These are phyloP conservation scores for Antigone vipio DNA, from an alignment of 2,113 vertebrate genomes.

Conservation along the genomic window DNA sequence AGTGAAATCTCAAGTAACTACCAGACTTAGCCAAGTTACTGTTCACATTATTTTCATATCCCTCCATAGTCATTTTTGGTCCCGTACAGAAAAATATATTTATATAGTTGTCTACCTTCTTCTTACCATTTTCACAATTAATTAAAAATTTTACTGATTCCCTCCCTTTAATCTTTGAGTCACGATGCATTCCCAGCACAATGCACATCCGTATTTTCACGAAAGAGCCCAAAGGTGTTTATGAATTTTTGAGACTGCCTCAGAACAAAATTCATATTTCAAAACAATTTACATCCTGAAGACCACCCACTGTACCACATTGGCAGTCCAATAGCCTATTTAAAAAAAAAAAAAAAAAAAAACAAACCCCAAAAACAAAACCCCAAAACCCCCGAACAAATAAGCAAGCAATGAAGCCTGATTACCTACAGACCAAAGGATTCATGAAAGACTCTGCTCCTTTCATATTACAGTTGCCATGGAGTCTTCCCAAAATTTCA, in stretches of 20 bases:
- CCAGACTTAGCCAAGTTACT: neutral
- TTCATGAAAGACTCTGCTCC: neutral
- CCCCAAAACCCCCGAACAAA: neutral
- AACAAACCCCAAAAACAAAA: neutral
- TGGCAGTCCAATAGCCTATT: neutral
- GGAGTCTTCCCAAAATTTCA: neutral
- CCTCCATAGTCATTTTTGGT: constrained; percentile 13
- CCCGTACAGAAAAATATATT: constrained; percentile 11
- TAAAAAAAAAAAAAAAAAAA: neutral
- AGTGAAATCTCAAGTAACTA: neutral
- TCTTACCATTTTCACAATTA: neutral
- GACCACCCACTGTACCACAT: neutral
- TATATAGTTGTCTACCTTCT: neutral
- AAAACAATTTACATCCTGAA: neutral
- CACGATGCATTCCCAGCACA: neutral
- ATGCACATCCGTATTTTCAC: neutral
- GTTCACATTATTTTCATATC: constrained; percentile 16
- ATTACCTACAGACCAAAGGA: neutral
- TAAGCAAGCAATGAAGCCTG: neutral
- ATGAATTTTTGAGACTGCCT: neutral
- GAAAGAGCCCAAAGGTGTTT: neutral
- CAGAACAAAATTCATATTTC: neutral
- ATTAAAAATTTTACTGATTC: neutral
- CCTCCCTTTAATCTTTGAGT: constrained; percentile 4
- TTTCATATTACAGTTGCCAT: neutral